Percentiles rank a stretch among this genome's conserved stretches.
Evolutionary conservation across 1,140 invertebrate species (phyloP).

Genomic region (Solen grandis): DNA sequence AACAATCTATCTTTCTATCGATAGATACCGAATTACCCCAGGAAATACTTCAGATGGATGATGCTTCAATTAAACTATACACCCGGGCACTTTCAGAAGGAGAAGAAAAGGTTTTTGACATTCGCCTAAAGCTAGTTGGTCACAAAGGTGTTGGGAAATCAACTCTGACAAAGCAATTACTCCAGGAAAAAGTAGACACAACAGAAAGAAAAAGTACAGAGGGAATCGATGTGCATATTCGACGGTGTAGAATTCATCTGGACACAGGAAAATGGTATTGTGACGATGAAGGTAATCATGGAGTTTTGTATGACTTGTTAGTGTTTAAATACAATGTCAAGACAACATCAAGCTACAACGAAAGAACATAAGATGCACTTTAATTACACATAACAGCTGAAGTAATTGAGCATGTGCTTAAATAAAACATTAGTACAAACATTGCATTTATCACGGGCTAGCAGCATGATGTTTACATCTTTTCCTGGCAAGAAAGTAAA

Average conservation of each 20-base stretch:
- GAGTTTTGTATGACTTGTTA: too few species aligned
- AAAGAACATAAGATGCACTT: not conserved
- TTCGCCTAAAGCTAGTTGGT: constrained; percentile 8
- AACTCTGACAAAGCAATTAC: constrained; percentile 6
- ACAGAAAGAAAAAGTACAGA: constrained; percentile 1
- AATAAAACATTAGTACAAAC: too few species aligned
- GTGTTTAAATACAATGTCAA: too few species aligned
- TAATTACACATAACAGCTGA: too few species aligned
- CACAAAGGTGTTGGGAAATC: constrained; percentile 19
- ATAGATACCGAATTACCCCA: too few species aligned
- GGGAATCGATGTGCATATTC: constrained; percentile 17
- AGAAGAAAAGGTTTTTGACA: not conserved
- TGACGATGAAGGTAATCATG: constrained; percentile 3
- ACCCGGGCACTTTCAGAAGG: constrained; percentile 8
- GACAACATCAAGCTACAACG: not conserved
- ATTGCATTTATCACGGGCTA: too few species aligned
- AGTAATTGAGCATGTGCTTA: too few species aligned
- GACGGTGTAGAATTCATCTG: constrained; percentile 3
- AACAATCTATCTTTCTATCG: too few species aligned
- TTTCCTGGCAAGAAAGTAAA: too few species aligned
- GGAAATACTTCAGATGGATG: constrained; percentile 20
- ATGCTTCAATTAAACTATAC: constrained; percentile 9
- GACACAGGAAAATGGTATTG: constrained; percentile 8
- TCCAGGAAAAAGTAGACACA: not conserved
- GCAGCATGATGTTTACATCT: too few species aligned